Evolutionary conservation across 2,113 vertebrate species (phyloP), one percentile per base, ranked within the genome.

Genomic region (Cyrtonyx montezumae): DNA sequence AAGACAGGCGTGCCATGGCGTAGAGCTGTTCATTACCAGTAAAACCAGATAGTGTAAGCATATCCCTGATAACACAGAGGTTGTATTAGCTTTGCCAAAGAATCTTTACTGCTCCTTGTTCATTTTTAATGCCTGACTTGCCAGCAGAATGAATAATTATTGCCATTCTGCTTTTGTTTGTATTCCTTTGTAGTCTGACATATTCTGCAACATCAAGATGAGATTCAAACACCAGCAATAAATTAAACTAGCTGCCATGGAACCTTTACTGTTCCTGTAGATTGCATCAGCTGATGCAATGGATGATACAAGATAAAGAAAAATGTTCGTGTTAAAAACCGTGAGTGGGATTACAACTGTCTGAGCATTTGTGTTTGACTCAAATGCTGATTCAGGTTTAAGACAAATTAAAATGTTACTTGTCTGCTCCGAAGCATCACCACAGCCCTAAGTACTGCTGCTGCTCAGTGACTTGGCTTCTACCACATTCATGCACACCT

Each of bases 121-220:
- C 56, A 55, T 40, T 84, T 92, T 65, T 88, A 86, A 37, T 68
- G 37, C 51, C 89, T 65, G 48, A 49, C 69, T 89, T 70, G 51
- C 51, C 87, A 89, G 76, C 71, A 88, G 79, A 92, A 91, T 91
- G 75, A 93, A 59, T 89, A 71, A 71, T 68, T 75, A 20, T 36
- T 19, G 26, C 56, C 40, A 45, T 79, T 79, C 79, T 83, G 61
- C 62, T 74, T 74, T 79, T 83, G 59, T 68, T 93, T 75, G 23
- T 67, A 10, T 86, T 94, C 87, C 74, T 63, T 71, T 62, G n/a
- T 34, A 74, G 75, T 76, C 87, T 73, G 68, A 63, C 48, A 28
- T 51, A 56, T 10, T 87, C 91, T 92, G 75, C 71, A 83, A 20
- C 59, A 48, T 55, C 18, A 3, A 68, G 56, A 77, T 45, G 73